A percentile compares a stretch with the other conserved stretches of the same genome.
phyloP scores from a whole-genome alignment of 1,140 invertebrate species.

The Drosophila miranda region DNA sequence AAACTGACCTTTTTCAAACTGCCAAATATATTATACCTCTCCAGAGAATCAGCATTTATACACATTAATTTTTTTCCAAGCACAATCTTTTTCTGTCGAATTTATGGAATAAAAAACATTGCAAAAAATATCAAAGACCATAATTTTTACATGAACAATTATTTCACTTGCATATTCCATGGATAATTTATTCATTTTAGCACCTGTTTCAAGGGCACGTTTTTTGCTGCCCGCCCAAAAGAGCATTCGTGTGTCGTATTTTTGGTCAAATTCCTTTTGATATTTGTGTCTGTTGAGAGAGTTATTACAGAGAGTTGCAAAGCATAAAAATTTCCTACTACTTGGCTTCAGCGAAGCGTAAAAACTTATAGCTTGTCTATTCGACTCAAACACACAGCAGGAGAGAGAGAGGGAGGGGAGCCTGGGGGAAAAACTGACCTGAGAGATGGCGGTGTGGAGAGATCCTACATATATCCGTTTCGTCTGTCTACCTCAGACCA shows the following conservation, averaged over 20 bases:
- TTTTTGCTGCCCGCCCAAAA: constrained; percentile 7
- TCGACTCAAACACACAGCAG: constrained; percentile 42
- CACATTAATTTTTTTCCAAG: neutral
- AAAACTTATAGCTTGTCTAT: constrained; percentile 79
- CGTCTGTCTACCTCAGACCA: constrained; percentile 25
- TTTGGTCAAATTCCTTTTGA: constrained; percentile 17
- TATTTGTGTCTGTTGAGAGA: constrained; percentile 46
- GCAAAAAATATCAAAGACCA: constrained; percentile 5
- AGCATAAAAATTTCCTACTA: constrained; percentile 77
- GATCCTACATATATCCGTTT: constrained; percentile 51
- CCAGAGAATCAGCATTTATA: neutral
- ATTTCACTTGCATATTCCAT: constrained; percentile 4
- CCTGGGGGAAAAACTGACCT: constrained; percentile 16
- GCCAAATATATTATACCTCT: no score
- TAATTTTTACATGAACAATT: neutral
- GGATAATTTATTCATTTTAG: constrained; percentile 25
- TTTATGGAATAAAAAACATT: no score
- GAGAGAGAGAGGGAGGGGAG: neutral
- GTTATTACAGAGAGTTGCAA: constrained; percentile 74
- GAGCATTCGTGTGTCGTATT: constrained; percentile 42
- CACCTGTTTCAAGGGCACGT: neutral
- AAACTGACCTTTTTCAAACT: no score
- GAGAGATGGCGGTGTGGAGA: constrained; percentile 29
- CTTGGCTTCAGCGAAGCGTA: constrained; percentile 73
- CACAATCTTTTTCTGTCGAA: neutral